phyloP scores from a whole-genome alignment of 2,888 invertebrate genomes.

The Bursaphelenchus okinawaensis region DNA sequence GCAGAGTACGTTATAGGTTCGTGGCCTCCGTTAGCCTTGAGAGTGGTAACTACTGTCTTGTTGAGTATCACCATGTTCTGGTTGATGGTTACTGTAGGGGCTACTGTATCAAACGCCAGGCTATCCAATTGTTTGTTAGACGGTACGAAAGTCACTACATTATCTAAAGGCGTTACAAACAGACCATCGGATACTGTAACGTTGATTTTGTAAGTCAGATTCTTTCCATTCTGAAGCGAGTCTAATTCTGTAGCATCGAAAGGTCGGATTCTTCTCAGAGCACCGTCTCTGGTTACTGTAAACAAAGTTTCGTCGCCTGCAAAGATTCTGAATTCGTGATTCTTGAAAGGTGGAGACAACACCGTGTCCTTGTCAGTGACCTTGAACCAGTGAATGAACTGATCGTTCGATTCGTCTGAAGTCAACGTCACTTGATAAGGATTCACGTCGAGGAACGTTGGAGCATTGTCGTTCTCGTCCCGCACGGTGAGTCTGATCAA shows the following conservation, averaged over 20 bases:
- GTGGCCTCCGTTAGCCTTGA: slow-evolving; percentile 34
- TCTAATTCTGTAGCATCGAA: slow-evolving; percentile 40
- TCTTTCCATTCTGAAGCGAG: slow-evolving; percentile 5
- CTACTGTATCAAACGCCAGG: slow-evolving; percentile 40
- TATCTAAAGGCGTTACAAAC: slow-evolving; percentile 75
- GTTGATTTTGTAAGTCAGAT: slow-evolving; percentile 67
- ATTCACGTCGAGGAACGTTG: slow-evolving; percentile 59
- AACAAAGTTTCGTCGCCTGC: slow-evolving; percentile 51
- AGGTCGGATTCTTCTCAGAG: slow-evolving; percentile 31
- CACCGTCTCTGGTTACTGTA: slow-evolving; percentile 34
- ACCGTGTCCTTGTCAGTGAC: slow-evolving; percentile 18
- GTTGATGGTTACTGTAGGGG: slow-evolving; percentile 62
- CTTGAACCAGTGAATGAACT: slow-evolving; percentile 28
- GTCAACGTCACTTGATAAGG: neutral
- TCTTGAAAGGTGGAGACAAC: slow-evolving; percentile 22
- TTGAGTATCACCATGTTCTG: slow-evolving; percentile 66
- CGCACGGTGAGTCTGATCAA: slow-evolving; percentile 52
- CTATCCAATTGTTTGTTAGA: slow-evolving; percentile 19
- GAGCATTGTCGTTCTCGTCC: slow-evolving; percentile 49
- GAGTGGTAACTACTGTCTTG: slow-evolving; percentile 30
- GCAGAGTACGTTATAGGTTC: slow-evolving; percentile 6
- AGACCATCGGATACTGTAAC: slow-evolving; percentile 92
- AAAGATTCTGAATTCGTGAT: slow-evolving; percentile 38
- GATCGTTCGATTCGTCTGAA: neutral
- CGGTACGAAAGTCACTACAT: slow-evolving; percentile 52